Percentiles rank a stretch among this genome's conserved stretches.
Conservation (phyloP, 1,140 invertebrate species). For the Augochlora pura region DNA sequence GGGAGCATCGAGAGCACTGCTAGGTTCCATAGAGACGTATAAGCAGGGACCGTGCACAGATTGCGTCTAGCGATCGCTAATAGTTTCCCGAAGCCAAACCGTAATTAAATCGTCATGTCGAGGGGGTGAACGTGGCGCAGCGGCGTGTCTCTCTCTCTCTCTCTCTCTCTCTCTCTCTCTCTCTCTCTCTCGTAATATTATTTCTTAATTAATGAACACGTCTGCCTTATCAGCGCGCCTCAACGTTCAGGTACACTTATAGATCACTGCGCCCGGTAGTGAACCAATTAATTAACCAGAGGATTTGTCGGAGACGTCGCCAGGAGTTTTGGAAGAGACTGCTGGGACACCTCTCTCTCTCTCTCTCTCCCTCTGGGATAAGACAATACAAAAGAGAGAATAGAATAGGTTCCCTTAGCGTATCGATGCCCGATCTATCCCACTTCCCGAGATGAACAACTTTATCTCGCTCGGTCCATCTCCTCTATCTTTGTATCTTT, state of each 20-base stretch:
- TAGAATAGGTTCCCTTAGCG: not conserved
- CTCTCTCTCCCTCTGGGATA: too few species aligned
- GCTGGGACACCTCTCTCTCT: too few species aligned
- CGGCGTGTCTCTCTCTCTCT: too few species aligned
- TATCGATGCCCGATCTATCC: not conserved
- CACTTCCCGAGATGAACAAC: not conserved
- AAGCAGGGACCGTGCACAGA: too few species aligned
- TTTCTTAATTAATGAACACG: constrained; percentile 2
- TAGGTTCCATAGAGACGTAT: too few species aligned
- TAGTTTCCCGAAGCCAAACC: not conserved
- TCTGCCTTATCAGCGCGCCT: not conserved
- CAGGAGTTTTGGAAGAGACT: not conserved
- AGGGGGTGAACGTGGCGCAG: not conserved
- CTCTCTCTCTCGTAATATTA: not conserved
- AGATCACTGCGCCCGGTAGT: not conserved
- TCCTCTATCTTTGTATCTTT: not conserved
- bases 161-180: too few species aligned
- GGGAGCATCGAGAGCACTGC: too few species aligned
- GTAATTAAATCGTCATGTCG: not conserved
- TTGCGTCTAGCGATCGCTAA: not conserved
- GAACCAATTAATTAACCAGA: not conserved
- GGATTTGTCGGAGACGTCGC: not conserved
- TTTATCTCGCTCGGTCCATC: not conserved
- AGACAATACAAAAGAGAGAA: not conserved
- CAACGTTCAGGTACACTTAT: not conserved